phyloP scores from a whole-genome alignment of 2,888 invertebrate species.

The Pachycephus smyrnensis region DNA sequence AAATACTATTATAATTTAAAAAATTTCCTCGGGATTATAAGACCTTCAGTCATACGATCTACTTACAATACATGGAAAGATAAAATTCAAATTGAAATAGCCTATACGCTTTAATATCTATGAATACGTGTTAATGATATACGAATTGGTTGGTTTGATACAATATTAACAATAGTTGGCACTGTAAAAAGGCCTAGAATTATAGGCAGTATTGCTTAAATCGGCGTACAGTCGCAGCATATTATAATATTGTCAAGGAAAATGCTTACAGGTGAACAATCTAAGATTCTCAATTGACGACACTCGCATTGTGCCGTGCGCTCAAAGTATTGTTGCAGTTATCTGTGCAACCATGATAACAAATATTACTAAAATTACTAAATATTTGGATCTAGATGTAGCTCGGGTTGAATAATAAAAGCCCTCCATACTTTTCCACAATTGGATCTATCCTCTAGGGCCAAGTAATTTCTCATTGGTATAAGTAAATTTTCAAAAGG shows the following conservation, averaged over 20 bases:
- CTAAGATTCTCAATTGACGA: background rate
- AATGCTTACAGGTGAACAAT: background rate
- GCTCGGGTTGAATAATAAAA: conserved; percentile 65
- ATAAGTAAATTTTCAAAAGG: conserved; percentile 73
- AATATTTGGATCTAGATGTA: conserved; percentile 41
- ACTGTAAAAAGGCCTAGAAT: background rate
- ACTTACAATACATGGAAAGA: background rate
- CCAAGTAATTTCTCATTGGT: conserved; percentile 71
- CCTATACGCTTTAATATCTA: background rate
- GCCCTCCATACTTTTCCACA: conserved; percentile 75
- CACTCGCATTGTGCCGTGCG: background rate
- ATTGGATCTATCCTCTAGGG: conserved; percentile 71
- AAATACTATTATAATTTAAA: background rate
- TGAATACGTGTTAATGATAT: background rate
- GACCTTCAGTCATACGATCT: background rate
- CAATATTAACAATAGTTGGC: background rate
- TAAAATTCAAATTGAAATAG: background rate
- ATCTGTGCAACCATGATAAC: background rate
- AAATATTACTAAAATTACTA: background rate
- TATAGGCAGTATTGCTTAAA: background rate
- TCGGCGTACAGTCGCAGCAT: background rate
- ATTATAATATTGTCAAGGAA: background rate
- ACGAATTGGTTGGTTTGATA: background rate
- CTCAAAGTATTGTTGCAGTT: background rate
- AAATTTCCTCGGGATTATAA: background rate